Evolutionary conservation across 2,113 vertebrate genomes (phyloP).

Genomic region (Grantiella picta): DNA sequence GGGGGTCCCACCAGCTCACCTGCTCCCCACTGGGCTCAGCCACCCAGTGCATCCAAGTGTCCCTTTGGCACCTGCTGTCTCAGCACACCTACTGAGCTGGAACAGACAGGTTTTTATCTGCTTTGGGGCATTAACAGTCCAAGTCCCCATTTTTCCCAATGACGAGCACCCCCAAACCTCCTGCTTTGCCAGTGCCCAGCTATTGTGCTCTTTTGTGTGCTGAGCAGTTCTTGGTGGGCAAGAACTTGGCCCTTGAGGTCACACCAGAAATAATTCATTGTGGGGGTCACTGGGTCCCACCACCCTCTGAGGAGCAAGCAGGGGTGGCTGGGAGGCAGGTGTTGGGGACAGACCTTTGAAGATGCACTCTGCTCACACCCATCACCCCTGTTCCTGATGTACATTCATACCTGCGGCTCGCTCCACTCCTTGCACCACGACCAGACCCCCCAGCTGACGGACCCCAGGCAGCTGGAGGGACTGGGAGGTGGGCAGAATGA

Average conservation of each 20-base stretch:
- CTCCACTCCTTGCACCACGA: not conserved
- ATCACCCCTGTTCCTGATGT: not conserved
- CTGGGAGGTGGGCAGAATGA: not conserved
- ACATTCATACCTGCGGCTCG: not conserved
- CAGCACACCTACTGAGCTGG: not conserved
- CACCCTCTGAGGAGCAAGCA: not conserved
- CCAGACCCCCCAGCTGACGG: not conserved
- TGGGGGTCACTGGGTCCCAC: not conserved
- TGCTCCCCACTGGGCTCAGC: not conserved
- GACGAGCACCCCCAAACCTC: not conserved
- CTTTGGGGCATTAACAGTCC: not conserved
- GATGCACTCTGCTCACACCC: not conserved
- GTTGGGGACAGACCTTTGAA: not conserved
- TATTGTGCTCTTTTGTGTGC: not conserved
- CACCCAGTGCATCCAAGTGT: not conserved
- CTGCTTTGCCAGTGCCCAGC: accelerated
- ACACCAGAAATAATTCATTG: not conserved
- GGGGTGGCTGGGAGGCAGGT: not conserved
- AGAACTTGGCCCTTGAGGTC: not conserved
- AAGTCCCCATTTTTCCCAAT: not conserved
- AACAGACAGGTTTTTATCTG: not conserved
- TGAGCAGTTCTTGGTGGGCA: not conserved
- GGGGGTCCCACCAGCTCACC: not conserved
- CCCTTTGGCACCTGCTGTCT: not conserved
- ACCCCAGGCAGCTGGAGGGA: not conserved